phyloP scores from a whole-genome alignment of 2,888 invertebrate species.

The Drosophila algonquin region DNA sequence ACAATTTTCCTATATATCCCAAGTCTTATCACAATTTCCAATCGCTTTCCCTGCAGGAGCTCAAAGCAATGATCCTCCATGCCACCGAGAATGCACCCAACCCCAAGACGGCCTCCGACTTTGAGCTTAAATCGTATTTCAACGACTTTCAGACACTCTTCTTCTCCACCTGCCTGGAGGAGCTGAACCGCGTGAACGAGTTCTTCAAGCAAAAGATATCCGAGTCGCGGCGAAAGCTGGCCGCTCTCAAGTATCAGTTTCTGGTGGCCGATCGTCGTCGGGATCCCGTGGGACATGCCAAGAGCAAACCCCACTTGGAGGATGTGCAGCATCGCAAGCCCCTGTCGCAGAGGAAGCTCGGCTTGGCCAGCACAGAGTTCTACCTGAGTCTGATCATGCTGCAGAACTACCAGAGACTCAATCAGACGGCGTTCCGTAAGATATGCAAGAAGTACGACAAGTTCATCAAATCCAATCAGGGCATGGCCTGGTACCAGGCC shows the following conservation, averaged over 20 bases:
- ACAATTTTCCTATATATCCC: fast-evolving
- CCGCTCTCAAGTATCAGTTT: constrained; percentile 87
- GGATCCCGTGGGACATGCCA: neutral
- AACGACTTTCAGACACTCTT: constrained; percentile 96
- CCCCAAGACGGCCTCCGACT: constrained; percentile 88
- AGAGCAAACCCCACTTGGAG: neutral
- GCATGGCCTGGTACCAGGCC: constrained; percentile 93
- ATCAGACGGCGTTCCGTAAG: constrained; percentile 98
- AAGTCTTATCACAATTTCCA: neutral
- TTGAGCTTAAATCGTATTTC: constrained; percentile 85
- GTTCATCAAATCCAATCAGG: constrained; percentile 89
- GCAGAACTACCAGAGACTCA: constrained; percentile 98
- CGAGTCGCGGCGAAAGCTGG: constrained; percentile 96
- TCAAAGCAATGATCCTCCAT: constrained; percentile 95
- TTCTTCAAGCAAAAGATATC: constrained; percentile 98
- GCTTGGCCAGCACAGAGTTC: constrained; percentile 87
- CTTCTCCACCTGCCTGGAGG: constrained; percentile 95
- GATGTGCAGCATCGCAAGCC: neutral
- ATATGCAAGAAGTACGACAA: constrained; percentile 99
- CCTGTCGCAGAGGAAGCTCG: constrained; percentile 2
- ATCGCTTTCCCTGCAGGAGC: constrained; percentile 83
- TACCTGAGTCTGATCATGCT: constrained; percentile 96
- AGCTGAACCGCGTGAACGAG: constrained; percentile 96
- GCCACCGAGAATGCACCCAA: constrained; percentile 94
- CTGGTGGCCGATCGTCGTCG: constrained; percentile 58